Evolutionary conservation across 2,113 vertebrate species (phyloP).

Genomic region (Sterrhoptilus dennistouni): DNA sequence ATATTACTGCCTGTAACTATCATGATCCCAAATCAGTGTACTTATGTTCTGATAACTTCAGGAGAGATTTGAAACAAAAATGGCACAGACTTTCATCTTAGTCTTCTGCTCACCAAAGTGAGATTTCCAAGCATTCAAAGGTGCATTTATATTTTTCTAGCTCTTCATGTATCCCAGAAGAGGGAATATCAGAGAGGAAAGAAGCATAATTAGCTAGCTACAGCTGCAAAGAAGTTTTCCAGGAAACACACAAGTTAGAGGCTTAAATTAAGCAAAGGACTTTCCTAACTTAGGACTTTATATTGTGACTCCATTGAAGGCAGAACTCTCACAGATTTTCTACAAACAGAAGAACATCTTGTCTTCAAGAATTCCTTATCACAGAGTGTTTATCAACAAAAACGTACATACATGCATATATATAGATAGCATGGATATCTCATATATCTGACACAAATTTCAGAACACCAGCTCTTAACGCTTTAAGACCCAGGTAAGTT

Average conservation of each 20-base stretch:
- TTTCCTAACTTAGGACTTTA: background rate
- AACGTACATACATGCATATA: background rate
- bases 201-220: background rate
- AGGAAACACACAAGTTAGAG: background rate
- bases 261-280: background rate
- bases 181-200: background rate
- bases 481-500: background rate
- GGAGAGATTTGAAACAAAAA: background rate
- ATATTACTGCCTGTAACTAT: background rate
- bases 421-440: background rate
- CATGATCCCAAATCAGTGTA: background rate
- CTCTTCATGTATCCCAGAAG: background rate
- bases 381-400: background rate
- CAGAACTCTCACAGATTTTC: slow-evolving; percentile 13
- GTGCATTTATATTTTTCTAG: background rate
- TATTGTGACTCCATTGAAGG: background rate
- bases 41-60: background rate
- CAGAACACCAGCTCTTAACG: background rate
- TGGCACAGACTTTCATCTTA: background rate
- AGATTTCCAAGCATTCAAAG: background rate
- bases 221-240: background rate
- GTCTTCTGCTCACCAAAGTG: background rate
- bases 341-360: background rate
- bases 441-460: background rate
- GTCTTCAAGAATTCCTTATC: background rate